Conservation (phyloP, 2,113 vertebrate species). For the Cyprinodon brontotheroides region DNA sequence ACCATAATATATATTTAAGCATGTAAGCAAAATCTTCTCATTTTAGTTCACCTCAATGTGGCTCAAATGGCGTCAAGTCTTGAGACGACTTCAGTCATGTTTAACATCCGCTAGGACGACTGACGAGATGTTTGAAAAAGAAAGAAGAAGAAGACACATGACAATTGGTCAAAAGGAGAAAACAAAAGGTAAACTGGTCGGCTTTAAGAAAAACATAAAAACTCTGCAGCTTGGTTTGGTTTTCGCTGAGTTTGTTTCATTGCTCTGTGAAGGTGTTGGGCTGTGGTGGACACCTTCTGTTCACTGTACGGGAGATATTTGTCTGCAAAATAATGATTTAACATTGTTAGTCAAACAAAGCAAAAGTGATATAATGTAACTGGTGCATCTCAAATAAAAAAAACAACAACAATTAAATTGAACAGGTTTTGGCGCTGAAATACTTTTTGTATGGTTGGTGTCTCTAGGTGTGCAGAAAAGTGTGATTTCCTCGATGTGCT, state of each 20-base stretch:
- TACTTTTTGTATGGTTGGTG: no score
- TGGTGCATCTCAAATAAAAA: background rate
- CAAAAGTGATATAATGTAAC: background rate
- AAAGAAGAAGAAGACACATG: background rate
- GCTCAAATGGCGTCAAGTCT: constrained; percentile 4
- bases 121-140: constrained; percentile 1
- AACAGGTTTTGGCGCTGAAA: no score
- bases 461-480: no score
- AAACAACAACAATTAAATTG: background rate
- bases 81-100: background rate
- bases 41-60: constrained; percentile 4
- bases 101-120: background rate
- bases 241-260: background rate
- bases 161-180: background rate
- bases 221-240: background rate
- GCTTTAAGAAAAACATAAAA: background rate
- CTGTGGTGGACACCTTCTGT: background rate
- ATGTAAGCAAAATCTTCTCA: constrained; percentile 14
- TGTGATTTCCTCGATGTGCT: no score
- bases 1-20: constrained; percentile 10
- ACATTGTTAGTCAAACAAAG: background rate
- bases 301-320: background rate
- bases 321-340: constrained; percentile 18
- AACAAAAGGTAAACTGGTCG: background rate
- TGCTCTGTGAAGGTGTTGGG: constrained; percentile 14